Base-by-base conservation (phyloP, 2,888 invertebrate genomes). In the Anticlea derivata region DNA sequence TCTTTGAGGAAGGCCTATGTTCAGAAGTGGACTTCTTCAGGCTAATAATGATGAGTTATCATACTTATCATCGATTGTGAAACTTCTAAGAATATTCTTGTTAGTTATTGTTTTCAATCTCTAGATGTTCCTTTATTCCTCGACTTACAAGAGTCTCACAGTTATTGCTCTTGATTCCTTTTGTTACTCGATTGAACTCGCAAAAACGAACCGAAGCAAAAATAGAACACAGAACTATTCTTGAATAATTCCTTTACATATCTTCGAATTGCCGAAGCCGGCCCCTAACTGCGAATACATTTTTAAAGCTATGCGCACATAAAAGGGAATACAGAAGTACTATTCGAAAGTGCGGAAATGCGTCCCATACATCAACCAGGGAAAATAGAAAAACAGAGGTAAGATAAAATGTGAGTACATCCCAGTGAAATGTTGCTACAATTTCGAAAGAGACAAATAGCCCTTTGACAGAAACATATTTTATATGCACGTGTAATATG, bases 341-440 rank as follows among this genome's bases (percentile, higher is more conserved):
- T 81, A 82, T 85, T 80, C 82, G 83, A 83, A 87, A 86, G 84
- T 87, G 80, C 83, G 86, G 88, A 88, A 87, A 86, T 84, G 83
- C 84, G 84, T 84, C 84, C 80, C 85, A 89, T 89, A 86, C 78
- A 86, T 88, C 87, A 87, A 83, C 82, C 67, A 80, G 77, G 77
- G 68, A 76, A 85, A 86, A 87, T 85, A 87, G 86, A 88, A 86
- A 86, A 86, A 87, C 79, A 83, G 75, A 76, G 77, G 74, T 66
- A 70, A 74, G 78, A 83, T 83, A 83, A 85, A 86, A 82, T 83
- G 83, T 82, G 81, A 80, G 80, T 83, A 83, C 80, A 80, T 80
- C 68, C 71, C 72, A 66, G 78, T 83, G 80, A 86, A 81, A 84
- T 84, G 83, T 84, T 77, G 78, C 81, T 82, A 78, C 83, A 78